Percentiles rank a stretch among this genome's conserved stretches.
Conservation (phyloP, 2,888 invertebrate genomes). For the Scelioninae gen. 2 region DNA sequence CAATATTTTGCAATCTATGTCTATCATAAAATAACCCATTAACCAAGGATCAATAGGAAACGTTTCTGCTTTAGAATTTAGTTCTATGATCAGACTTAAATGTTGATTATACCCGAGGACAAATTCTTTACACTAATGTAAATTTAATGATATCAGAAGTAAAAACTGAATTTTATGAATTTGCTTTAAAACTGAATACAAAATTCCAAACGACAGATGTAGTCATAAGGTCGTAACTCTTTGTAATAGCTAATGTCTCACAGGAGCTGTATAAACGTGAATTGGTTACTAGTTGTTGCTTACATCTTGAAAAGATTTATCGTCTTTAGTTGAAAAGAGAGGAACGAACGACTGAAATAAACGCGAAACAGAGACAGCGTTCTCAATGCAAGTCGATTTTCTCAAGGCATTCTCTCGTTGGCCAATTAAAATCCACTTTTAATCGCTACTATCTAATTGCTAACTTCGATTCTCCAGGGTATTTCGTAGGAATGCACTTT, state of each 20-base stretch:
- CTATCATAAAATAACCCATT: no score
- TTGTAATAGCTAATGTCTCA: slow-evolving; percentile 73
- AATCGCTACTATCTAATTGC: slow-evolving; percentile 72
- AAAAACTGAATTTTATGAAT: slow-evolving; percentile 24
- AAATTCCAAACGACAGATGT: slow-evolving; percentile 29
- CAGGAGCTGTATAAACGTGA: slow-evolving; percentile 72
- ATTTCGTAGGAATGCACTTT: slow-evolving; percentile 59
- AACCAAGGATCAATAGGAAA: no score
- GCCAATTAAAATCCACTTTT: slow-evolving; percentile 73
- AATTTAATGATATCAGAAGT: slow-evolving; percentile 13
- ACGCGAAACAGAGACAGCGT: slow-evolving; percentile 57
- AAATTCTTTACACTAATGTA: background rate
- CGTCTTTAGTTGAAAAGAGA: slow-evolving; percentile 58
- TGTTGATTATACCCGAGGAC: background rate
- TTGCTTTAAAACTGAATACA: slow-evolving; percentile 29
- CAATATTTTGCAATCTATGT: no score
- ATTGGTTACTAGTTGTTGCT: slow-evolving; percentile 74
- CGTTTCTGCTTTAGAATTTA: no score
- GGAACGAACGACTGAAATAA: slow-evolving; percentile 45
- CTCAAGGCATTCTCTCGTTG: slow-evolving; percentile 62
- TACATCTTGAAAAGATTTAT: slow-evolving; percentile 72
- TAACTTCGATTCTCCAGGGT: slow-evolving; percentile 69
- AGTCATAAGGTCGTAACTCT: slow-evolving; percentile 68
- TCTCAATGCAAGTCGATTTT: slow-evolving; percentile 61
- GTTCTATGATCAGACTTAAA: no score